Percentiles rank a stretch among this genome's conserved stretches.
These are phyloP conservation scores for Synodontis membranacea DNA, from an alignment of 2,113 vertebrate genomes.

Conservation along the genomic window DNA sequence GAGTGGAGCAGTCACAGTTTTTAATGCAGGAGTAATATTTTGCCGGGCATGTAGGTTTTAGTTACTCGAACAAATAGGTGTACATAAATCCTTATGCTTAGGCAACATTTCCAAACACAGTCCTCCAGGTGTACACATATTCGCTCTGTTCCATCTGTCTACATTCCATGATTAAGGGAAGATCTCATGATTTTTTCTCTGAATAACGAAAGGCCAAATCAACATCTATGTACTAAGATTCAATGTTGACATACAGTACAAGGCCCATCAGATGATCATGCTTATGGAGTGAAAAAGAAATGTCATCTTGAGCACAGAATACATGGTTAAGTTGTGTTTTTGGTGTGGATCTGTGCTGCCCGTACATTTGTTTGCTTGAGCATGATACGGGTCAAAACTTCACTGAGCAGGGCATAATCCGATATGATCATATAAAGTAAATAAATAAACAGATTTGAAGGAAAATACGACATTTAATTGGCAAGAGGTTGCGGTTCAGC, in stretches of 20 bases:
- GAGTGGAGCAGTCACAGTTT: background rate
- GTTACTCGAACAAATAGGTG: background rate
- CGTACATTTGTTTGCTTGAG: background rate
- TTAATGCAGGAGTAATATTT: background rate
- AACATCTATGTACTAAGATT: background rate
- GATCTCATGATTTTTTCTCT: background rate
- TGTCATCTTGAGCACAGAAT: background rate
- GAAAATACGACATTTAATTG: constrained; percentile 57
- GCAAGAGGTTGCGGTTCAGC: constrained; percentile 32
- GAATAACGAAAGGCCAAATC: background rate
- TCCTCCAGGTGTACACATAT: background rate
- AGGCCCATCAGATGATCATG: background rate
- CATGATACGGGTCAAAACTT: background rate
- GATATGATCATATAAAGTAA: background rate
- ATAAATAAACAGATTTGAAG: constrained; percentile 35
- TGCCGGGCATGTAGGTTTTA: background rate
- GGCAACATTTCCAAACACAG: background rate
- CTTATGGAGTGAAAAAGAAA: background rate
- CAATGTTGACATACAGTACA: background rate
- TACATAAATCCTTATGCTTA: background rate
- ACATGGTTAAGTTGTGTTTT: background rate
- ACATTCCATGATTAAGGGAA: background rate
- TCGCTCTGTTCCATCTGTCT: background rate
- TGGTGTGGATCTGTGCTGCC: background rate
- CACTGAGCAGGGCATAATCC: background rate